phyloP scores from a whole-genome alignment of 2,888 invertebrate species.

The Zaprionus obscuricornis region DNA sequence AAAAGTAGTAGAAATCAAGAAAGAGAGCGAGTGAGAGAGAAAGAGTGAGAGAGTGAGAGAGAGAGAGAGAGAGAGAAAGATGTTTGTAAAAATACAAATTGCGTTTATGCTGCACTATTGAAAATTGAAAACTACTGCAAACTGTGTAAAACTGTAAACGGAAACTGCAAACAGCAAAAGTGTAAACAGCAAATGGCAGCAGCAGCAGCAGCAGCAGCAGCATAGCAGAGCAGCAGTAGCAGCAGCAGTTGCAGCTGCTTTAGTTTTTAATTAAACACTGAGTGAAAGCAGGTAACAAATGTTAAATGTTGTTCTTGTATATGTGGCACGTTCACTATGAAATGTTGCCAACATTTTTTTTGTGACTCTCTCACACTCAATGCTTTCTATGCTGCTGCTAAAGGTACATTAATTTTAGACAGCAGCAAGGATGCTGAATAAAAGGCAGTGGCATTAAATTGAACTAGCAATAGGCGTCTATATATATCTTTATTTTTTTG shows the following conservation, averaged over 20 bases:
- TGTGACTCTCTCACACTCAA: too few species aligned
- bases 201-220: too few species aligned
- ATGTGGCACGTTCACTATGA: conserved; percentile 39
- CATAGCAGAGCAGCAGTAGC: too few species aligned
- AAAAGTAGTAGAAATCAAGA: not conserved
- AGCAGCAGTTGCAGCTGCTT: conserved; percentile 46
- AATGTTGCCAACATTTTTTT: conserved; percentile 32
- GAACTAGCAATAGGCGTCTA: too few species aligned
- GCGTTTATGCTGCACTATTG: conserved; percentile 57
- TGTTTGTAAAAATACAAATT: conserved; percentile 50
- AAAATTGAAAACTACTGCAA: conserved; percentile 40
- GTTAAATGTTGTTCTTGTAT: conserved; percentile 11
- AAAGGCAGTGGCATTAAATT: too few species aligned
- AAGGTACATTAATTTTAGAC: too few species aligned
- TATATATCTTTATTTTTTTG: too few species aligned
- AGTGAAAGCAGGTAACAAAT: conserved; percentile 39
- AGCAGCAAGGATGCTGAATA: too few species aligned
- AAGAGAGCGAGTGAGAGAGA: not conserved
- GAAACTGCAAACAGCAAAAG: conserved; percentile 4
- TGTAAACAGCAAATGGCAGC: conserved; percentile 51
- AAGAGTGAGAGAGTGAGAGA: not conserved
- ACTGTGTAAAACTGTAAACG: not conserved
- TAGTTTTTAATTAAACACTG: conserved; percentile 69
- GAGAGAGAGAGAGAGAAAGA: conserved; percentile 10
- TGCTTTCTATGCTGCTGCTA: too few species aligned